Evolutionary conservation across 2,113 vertebrate species (phyloP), one percentile per base, ranked within the genome.

Genomic region (Rhinogobius similis): DNA sequence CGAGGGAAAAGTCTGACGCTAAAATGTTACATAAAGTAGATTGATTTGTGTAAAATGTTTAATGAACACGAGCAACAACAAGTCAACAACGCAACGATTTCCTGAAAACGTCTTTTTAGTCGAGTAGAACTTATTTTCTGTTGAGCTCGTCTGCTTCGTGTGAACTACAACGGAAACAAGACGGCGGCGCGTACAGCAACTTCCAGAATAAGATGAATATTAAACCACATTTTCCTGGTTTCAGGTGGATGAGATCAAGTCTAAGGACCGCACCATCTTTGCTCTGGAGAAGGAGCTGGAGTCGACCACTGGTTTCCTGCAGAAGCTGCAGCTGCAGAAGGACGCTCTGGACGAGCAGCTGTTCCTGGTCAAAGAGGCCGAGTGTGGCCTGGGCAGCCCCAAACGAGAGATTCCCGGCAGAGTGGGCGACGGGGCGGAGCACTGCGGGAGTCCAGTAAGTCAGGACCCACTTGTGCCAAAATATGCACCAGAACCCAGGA

Each of bases 181-280:
- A n/a, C n/a, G n/a, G n/a, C n/a, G n/a, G n/a, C n/a, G n/a, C n/a
- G n/a, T n/a, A n/a, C n/a, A n/a, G n/a, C n/a, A n/a, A n/a, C n/a
- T n/a, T n/a, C n/a, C n/a, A n/a, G n/a, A n/a, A n/a, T n/a, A n/a
- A n/a, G n/a, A n/a, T n/a, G n/a, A n/a, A n/a, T n/a, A n/a, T 12
- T 10, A 55, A 55, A 4, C 11, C 52, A 3, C 10, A 38, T 61
- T 16, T 69, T 20, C 0, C 21, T 50, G n/a, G 70, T 5, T 1
- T 62, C 27, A 99, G 98, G 98, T 99, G 93, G 98, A 99, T 20
- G 97, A 99, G 91, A 98, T 99, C 87, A 98, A 97, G 90, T 92
- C 96, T 72, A 99, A 99, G 89, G 96, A 99, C 85, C 95, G 97
- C 79, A 97, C 96, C 67, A 95, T 99, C 83, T 98, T 99, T 76